Percentiles rank a stretch among this genome's conserved stretches.
These are phyloP conservation scores for Lissonota sp. DNA, from an alignment of 2,888 invertebrate genomes.

Conservation along the genomic window DNA sequence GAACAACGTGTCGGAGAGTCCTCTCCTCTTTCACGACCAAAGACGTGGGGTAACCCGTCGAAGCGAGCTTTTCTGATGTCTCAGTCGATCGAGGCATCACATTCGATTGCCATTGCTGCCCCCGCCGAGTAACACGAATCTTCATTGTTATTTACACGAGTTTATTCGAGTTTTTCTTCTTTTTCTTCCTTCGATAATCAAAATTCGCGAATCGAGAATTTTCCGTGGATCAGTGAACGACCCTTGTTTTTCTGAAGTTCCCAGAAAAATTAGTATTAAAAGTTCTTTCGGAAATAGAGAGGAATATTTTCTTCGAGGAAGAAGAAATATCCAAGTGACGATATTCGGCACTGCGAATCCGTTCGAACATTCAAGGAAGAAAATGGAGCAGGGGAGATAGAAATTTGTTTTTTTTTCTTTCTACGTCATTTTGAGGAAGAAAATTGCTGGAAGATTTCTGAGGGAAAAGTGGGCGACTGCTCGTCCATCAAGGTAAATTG, in stretches of 20 bases:
- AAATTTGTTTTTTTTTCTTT: neutral
- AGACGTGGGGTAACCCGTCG: conserved; percentile 12
- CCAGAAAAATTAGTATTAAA: neutral
- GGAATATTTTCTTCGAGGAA: neutral
- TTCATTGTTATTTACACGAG: neutral
- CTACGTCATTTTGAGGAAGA: neutral
- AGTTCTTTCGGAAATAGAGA: neutral
- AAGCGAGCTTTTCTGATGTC: conserved; percentile 35
- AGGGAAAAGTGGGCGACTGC: conserved; percentile 1
- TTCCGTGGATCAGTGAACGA: neutral
- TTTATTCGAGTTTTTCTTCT: neutral
- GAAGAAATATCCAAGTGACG: conserved; percentile 19
- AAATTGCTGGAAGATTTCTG: neutral
- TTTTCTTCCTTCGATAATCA: neutral
- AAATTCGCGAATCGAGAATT: neutral
- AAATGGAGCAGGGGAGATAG: conserved; percentile 43
- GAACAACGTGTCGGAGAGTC: conserved; percentile 56
- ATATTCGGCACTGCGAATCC: conserved; percentile 18
- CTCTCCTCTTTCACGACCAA: conserved; percentile 34
- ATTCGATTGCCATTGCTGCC: conserved; percentile 19
- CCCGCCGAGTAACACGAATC: too few relatives aligned
- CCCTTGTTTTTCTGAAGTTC: neutral
- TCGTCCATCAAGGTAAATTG: conserved; percentile 38
- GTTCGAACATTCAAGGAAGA: conserved; percentile 21
- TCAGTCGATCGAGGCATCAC: conserved; percentile 52